These are phyloP conservation scores for Fregetta grallaria DNA, from an alignment of 2,113 vertebrate species.

Conservation along the genomic window DNA sequence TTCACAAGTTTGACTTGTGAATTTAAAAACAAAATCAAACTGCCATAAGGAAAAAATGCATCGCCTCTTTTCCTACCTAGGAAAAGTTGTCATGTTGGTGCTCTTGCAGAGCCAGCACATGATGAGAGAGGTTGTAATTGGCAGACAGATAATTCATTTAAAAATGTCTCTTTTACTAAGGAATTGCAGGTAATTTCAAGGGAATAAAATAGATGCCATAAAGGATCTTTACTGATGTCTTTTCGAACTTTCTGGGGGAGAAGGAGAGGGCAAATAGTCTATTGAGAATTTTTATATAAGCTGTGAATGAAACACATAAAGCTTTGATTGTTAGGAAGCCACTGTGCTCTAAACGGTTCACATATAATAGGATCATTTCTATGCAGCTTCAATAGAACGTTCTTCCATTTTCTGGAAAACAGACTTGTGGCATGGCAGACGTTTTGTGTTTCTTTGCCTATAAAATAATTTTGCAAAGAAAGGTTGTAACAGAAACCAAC, in stretches of 20 bases:
- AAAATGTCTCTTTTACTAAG: slow-evolving; percentile 35
- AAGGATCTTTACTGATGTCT: slow-evolving; percentile 48
- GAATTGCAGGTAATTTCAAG: slow-evolving; percentile 54
- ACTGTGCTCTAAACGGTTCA: slow-evolving; percentile 39
- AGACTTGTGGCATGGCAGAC: neutral
- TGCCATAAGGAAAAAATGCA: neutral
- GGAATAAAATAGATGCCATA: slow-evolving; percentile 49
- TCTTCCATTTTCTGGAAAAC: slow-evolving; percentile 26
- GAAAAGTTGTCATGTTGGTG: neutral
- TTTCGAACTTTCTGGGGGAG: slow-evolving; percentile 42
- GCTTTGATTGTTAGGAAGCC: slow-evolving; percentile 58
- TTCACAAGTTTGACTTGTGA: neutral
- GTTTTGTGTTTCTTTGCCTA: neutral
- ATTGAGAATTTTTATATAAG: slow-evolving; percentile 59
- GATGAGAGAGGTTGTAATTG: neutral
- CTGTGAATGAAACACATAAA: slow-evolving; percentile 59
- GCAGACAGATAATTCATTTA: slow-evolving; percentile 29
- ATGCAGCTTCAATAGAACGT: slow-evolving; percentile 19
- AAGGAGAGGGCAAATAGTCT: slow-evolving; percentile 46
- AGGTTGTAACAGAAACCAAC: neutral
- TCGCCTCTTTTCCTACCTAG: neutral
- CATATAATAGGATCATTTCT: slow-evolving; percentile 52
- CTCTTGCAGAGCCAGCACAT: neutral
- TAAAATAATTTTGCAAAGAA: neutral
- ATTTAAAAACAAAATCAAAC: neutral